Base-by-base conservation (phyloP, 1,140 invertebrate genomes). In the Pogonognathellus flavescens region DNA sequence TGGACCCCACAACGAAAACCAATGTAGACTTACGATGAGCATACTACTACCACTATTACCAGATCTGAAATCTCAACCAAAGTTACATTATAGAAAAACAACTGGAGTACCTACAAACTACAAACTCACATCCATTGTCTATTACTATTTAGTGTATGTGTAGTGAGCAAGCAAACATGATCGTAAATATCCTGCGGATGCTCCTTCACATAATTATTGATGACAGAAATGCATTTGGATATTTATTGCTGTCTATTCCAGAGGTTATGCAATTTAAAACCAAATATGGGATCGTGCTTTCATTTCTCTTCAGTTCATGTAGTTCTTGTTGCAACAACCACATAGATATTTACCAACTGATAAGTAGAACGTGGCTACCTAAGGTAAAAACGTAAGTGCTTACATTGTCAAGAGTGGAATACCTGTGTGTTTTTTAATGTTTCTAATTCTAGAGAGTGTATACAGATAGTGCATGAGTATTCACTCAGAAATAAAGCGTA, bases 131-230 rank as follows among this genome's bases (percentile, higher is more conserved):
- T 55, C 31, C 31, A 41, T 41, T 41, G 16, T 11, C 11, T 14
- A 14, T 14, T 16, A 55, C 16, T 55, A 53, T 55, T 2, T 4
- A 55, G 53, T 16, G 31, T 55, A 55, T 16, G 70, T 50, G 70
- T 7, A 76, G 70, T 50, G 22, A 18, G 31, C 22, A 49, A 76
- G 70, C 70, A 76, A 57, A 76, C 41, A 76, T 13, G 70, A 76
- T 76, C 70, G 41, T 76, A 76, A 76, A 76, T 76, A 76, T 76
- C 70, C 70, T 76, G 11, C 70, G 70, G 70, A 76, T 76, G 70
- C 70, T 50, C 70, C 70, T 76, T 76, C 70, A 76, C 70, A 76
- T 76, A 76, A 76, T 76, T 76, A 76, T 76, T 76, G 70, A 76
- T 76, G 70, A 76, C 70, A 76, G 41, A 76, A 76, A 76, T 76